A percentile compares a stretch with the other conserved stretches of the same genome.
phyloP scores from a whole-genome alignment of 2,113 vertebrate genomes.

The Oryzias melastigma region DNA sequence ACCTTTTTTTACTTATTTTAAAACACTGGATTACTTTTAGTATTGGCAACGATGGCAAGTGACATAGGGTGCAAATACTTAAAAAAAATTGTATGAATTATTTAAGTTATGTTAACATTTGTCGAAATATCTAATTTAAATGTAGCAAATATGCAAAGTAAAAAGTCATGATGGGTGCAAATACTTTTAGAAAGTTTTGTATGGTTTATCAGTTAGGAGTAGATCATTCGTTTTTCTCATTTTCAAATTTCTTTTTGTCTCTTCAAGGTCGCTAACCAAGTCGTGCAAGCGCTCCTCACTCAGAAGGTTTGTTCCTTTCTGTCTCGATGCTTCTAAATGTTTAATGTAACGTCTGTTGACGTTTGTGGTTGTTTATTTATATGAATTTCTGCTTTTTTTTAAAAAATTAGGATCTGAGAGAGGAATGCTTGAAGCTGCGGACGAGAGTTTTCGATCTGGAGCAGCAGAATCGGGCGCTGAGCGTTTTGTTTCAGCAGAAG shows the following conservation, averaged over 20 bases:
- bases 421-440: slow-evolving; percentile 90
- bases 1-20: too few relatives aligned
- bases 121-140: too few relatives aligned
- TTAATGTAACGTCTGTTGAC: neutral
- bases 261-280: slow-evolving; percentile 91
- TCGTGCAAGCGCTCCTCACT: slow-evolving; percentile 92
- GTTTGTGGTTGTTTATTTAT: neutral
- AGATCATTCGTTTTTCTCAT: slow-evolving; percentile 3
- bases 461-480: slow-evolving; percentile 87
- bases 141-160: neutral
- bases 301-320: slow-evolving; percentile 84
- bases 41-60: too few relatives aligned
- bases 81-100: too few relatives aligned
- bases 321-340: neutral
- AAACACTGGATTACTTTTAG: too few relatives aligned
- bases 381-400: neutral
- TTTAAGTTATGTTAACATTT: too few relatives aligned
- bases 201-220: neutral
- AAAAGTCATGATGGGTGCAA: too few relatives aligned
- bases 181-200: too few relatives aligned
- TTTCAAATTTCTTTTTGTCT: neutral
- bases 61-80: too few relatives aligned
- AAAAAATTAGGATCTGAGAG: slow-evolving; percentile 83
- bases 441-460: slow-evolving; percentile 92
- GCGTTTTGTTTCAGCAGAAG: slow-evolving; percentile 87